Evolutionary conservation across 2,797 vertebrate species (phyloP), one percentile per base, ranked within the genome.

Genomic region (Adrianichthys oophorus): DNA sequence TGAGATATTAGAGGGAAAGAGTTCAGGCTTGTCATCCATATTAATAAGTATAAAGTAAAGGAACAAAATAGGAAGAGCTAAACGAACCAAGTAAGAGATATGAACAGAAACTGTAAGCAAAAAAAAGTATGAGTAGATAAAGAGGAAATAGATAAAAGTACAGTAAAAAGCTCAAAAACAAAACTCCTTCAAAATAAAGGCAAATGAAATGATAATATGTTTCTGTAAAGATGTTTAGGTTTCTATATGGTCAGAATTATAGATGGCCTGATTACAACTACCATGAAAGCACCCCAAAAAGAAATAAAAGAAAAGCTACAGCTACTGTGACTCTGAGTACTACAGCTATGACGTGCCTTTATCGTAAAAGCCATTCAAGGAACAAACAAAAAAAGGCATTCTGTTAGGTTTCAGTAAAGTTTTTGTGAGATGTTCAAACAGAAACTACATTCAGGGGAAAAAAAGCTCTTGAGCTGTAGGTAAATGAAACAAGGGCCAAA

Each of bases 11-110:
- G 14, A 80, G 75, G 83, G n/a, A 83, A 80, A 78, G 47, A 48
- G 41, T 76, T 74, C 55, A 59, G 65, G 72, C 76, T 81, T 83
- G 51, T 69, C 75, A 80, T 73, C 69, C 77, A 65, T 72, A 73
- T 29, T 73, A 50, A 76, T 68, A 63, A 82, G 61, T 49, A 70
- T 74, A 62, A 48, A 40, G 59, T 47, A 61, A 62, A 68, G 52
- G 23, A 55, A 32, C 66, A 62, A 18, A 48, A 24, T 19, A 52
- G 45, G 21, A 49, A 62, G 50, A 72, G 56, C 61, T 41, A 46
- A 43, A 53, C 42, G 41, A 58, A 48, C 32, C 58, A 60, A 44
- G 24, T 23, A 17, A 53, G 18, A 21, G 54, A 46, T 42, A 45
- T 24, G 40, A 40, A 55, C 24, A 51, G 41, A 32, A 55, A 58